Percentiles rank a stretch among this genome's conserved stretches.
Conservation (phyloP, 2,888 invertebrate species). For the Encarsia formosa region DNA sequence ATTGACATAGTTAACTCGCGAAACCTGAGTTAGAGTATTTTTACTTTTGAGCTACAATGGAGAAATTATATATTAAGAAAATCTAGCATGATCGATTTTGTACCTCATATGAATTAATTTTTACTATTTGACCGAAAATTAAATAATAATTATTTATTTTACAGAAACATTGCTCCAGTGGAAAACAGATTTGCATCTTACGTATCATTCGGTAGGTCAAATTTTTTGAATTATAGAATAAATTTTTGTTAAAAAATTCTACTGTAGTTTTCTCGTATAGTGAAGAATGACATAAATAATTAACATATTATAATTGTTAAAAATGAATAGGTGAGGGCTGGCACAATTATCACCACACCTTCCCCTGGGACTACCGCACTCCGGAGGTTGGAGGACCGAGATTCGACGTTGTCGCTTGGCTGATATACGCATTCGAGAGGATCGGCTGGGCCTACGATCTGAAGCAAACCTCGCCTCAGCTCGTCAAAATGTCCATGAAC, state of each 20-base stretch:
- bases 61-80: background rate
- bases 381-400: slow-evolving; percentile 33
- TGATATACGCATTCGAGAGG: slow-evolving; percentile 29
- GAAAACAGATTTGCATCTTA: slow-evolving; percentile 49
- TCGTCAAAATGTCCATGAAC: slow-evolving; percentile 46
- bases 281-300: no score
- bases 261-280: no score
- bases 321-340: slow-evolving; percentile 56
- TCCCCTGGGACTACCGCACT: slow-evolving; percentile 52
- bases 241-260: no score
- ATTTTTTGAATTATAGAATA: no score
- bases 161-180: slow-evolving; percentile 34
- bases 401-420: slow-evolving; percentile 10
- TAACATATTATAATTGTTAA: no score
- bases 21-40: no score
- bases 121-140: background rate
- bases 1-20: no score
- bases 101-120: background rate
- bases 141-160: background rate
- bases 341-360: slow-evolving; percentile 61
- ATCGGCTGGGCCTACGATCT: slow-evolving; percentile 55
- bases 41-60: no score
- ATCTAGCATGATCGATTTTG: background rate
- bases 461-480: slow-evolving; percentile 43
- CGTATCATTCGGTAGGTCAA: slow-evolving; percentile 45